Percentiles rank a stretch among this genome's conserved stretches.
Conservation (phyloP, 2,888 invertebrate species). For the Pseudanteris insignis region DNA sequence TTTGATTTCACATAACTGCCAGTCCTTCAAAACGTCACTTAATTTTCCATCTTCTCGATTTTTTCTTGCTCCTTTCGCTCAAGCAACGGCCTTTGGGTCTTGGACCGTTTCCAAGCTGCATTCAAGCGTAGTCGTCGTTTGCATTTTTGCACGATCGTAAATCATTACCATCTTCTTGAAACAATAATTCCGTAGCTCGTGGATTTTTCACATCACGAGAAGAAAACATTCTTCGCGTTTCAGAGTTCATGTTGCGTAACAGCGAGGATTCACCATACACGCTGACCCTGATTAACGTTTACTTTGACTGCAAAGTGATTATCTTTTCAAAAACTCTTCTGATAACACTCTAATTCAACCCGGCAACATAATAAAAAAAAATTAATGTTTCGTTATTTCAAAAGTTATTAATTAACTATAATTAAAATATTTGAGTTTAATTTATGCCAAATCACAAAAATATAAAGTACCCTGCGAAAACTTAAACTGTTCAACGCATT, state of each 20-base stretch:
- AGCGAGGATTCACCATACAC: too few species aligned
- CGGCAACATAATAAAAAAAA: too few species aligned
- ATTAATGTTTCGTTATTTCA: too few species aligned
- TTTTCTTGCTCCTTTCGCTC: conserved; percentile 20
- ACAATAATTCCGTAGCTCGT: conserved; percentile 35
- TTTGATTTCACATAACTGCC: conserved; percentile 29
- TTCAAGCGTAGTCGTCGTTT: conserved; percentile 25
- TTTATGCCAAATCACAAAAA: too few species aligned
- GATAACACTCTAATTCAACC: too few species aligned
- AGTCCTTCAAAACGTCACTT: conserved; percentile 39
- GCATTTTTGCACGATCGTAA: conserved; percentile 30
- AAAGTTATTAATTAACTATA: too few species aligned
- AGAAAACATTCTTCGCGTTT: background rate
- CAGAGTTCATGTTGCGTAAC: conserved; percentile 8
- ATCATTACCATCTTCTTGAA: conserved; percentile 36
- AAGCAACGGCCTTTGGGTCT: conserved; percentile 19
- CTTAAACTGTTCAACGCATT: too few species aligned
- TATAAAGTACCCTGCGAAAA: too few species aligned
- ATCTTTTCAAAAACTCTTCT: too few species aligned
- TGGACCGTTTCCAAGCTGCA: conserved; percentile 37
- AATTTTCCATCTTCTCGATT: conserved; percentile 32
- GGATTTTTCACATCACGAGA: conserved; percentile 20
- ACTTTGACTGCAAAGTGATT: too few species aligned
- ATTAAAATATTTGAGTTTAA: too few species aligned
- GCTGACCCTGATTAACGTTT: too few species aligned